These are phyloP conservation scores for Drosophila virilis DNA, from an alignment of 1,140 invertebrate species.

Conservation along the genomic window DNA sequence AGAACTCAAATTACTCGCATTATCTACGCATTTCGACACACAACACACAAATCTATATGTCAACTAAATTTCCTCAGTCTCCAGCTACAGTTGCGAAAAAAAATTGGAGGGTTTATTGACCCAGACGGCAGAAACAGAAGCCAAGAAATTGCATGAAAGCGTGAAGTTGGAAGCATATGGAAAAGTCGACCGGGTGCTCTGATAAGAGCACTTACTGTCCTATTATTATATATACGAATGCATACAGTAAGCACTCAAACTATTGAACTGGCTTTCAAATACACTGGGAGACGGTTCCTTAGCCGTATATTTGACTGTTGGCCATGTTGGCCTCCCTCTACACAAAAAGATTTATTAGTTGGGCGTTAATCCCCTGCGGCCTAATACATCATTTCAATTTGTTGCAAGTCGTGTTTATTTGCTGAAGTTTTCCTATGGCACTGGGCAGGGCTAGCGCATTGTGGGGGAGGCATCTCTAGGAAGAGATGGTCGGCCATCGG, in stretches of 20 bases:
- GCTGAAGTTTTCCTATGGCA: conserved; percentile 53
- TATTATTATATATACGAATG: conserved; percentile 69
- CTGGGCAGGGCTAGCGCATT: neutral
- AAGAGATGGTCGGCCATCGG: conserved; percentile 48
- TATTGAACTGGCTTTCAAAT: neutral
- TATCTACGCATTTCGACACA: conserved; percentile 64
- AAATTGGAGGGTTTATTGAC: conserved; percentile 65
- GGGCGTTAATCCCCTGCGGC: conserved; percentile 80
- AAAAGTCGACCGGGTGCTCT: conserved; percentile 25
- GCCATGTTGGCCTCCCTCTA: conserved; percentile 2
- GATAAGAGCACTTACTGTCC: conserved; percentile 57
- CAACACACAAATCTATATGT: conserved; percentile 70
- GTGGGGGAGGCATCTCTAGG: neutral
- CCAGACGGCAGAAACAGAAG: conserved; percentile 30
- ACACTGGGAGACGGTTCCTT: neutral
- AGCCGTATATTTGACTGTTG: conserved; percentile 16
- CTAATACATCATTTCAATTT: conserved; percentile 83
- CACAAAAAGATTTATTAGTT: conserved; percentile 76
- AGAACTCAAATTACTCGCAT: conserved; percentile 73
- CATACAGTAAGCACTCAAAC: conserved; percentile 27
- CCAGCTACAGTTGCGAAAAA: conserved; percentile 25
- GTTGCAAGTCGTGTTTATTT: conserved; percentile 81
- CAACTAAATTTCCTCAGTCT: conserved; percentile 36
- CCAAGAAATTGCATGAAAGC: conserved; percentile 72
- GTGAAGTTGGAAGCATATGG: conserved; percentile 73